These are phyloP conservation scores for Psylliodes chrysocephalus DNA, from an alignment of 2,888 invertebrate species.

Conservation along the genomic window DNA sequence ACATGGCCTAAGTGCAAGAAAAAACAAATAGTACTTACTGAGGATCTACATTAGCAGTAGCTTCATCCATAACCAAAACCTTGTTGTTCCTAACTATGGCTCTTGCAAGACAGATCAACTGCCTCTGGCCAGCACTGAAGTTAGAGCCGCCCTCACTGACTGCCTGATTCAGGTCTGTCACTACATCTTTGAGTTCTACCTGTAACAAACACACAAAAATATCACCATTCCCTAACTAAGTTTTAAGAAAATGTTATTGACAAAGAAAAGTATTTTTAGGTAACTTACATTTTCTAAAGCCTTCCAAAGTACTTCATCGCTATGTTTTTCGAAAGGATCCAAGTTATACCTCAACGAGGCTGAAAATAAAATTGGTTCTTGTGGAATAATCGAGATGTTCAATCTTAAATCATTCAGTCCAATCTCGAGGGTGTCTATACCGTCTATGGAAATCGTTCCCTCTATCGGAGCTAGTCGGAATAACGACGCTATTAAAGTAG, in stretches of 20 bases:
- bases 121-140: slow-evolving; percentile 89
- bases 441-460: slow-evolving; percentile 82
- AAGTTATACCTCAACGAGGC: slow-evolving; percentile 84
- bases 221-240: not conserved
- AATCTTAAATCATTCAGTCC: slow-evolving; percentile 81
- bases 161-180: slow-evolving; percentile 72
- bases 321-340: slow-evolving; percentile 82
- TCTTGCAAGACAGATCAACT: slow-evolving; percentile 88
- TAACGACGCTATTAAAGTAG: slow-evolving; percentile 82
- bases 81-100: slow-evolving; percentile 82
- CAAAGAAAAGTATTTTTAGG: too few species aligned
- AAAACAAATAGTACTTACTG: slow-evolving; percentile 32
- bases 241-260: not conserved
- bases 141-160: slow-evolving; percentile 84
- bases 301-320: slow-evolving; percentile 80
- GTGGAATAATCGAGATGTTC: slow-evolving; percentile 83
- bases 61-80: slow-evolving; percentile 89
- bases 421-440: slow-evolving; percentile 74
- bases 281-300: slow-evolving; percentile 72
- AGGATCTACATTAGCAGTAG: slow-evolving; percentile 88
- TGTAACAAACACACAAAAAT: slow-evolving; percentile 8
- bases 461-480: slow-evolving; percentile 83
- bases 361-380: slow-evolving; percentile 88
- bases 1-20: too few species aligned
- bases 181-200: slow-evolving; percentile 74